These are phyloP conservation scores for Euplexia lucipara DNA, from an alignment of 2,888 invertebrate genomes.

Conservation along the genomic window DNA sequence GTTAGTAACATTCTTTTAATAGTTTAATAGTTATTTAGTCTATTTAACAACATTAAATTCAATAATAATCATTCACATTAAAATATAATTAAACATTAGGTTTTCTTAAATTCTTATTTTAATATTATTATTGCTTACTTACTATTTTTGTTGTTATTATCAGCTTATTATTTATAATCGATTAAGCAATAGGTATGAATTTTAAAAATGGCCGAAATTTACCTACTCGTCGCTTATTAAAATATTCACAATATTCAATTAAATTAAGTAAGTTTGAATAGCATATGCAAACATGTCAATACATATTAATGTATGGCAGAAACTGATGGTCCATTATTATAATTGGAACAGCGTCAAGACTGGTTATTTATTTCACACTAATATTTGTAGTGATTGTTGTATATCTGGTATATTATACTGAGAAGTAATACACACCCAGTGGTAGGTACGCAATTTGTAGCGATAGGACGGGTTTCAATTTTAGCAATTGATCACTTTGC, in stretches of 20 bases:
- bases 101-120: no score
- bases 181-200: conserved; percentile 33
- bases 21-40: no score
- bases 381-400: conserved; percentile 31
- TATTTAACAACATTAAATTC: no score
- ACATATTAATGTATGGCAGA: conserved; percentile 9
- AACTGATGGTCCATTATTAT: conserved; percentile 22
- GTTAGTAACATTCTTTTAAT: no score
- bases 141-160: no score
- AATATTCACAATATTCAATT: conserved; percentile 17
- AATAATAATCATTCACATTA: no score
- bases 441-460: conserved; percentile 12
- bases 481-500: conserved; percentile 52
- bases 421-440: conserved; percentile 32
- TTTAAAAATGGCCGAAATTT: conserved; percentile 25
- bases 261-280: conserved; percentile 11
- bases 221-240: conserved; percentile 4
- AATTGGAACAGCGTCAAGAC: conserved; percentile 28
- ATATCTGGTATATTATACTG: conserved; percentile 38
- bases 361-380: conserved; percentile 17
- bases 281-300: conserved; percentile 23
- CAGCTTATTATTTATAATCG: conserved; percentile 34
- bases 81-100: no score
- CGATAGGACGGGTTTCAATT: conserved; percentile 47
- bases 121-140: no score